These are phyloP conservation scores for Antennarius striatus DNA, from an alignment of 2,113 vertebrate genomes.

Conservation along the genomic window DNA sequence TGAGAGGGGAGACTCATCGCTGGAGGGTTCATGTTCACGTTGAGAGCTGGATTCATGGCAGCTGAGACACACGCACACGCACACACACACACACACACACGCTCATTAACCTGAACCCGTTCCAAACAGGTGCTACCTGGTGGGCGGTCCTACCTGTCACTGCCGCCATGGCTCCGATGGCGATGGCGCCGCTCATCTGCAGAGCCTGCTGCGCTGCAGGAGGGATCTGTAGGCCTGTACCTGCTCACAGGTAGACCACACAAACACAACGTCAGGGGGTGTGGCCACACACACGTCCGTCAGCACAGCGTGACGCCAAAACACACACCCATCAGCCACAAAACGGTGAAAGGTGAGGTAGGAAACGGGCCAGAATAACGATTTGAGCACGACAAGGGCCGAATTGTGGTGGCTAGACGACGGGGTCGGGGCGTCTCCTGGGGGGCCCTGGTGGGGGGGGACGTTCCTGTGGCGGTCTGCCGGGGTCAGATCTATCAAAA, in stretches of 20 bases:
- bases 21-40: slow-evolving; percentile 49
- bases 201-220: slow-evolving; percentile 95
- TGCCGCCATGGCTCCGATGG: slow-evolving; percentile 92
- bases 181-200: slow-evolving; percentile 96
- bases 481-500: too few relatives aligned
- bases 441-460: too few relatives aligned
- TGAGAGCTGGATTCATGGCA: slow-evolving; percentile 74
- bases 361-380: too few relatives aligned
- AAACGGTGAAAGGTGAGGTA: too few relatives aligned
- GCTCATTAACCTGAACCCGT: too few relatives aligned
- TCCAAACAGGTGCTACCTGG: not conserved
- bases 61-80: slow-evolving; percentile 52
- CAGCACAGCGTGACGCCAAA: too few relatives aligned
- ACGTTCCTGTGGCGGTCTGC: too few relatives aligned
- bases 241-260: slow-evolving; percentile 62
- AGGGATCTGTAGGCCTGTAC: slow-evolving; percentile 95
- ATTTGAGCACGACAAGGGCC: too few relatives aligned
- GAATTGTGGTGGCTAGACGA: too few relatives aligned
- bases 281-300: too few relatives aligned
- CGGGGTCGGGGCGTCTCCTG: too few relatives aligned
- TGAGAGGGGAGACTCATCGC: slow-evolving; percentile 80
- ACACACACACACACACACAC: not conserved
- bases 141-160: slow-evolving; percentile 79
- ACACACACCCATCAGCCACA: too few relatives aligned
- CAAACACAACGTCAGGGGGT: not conserved